Percentiles rank a stretch among this genome's conserved stretches.
These are phyloP conservation scores for Elmis aenea DNA, from an alignment of 2,888 invertebrate genomes.

Conservation along the genomic window DNA sequence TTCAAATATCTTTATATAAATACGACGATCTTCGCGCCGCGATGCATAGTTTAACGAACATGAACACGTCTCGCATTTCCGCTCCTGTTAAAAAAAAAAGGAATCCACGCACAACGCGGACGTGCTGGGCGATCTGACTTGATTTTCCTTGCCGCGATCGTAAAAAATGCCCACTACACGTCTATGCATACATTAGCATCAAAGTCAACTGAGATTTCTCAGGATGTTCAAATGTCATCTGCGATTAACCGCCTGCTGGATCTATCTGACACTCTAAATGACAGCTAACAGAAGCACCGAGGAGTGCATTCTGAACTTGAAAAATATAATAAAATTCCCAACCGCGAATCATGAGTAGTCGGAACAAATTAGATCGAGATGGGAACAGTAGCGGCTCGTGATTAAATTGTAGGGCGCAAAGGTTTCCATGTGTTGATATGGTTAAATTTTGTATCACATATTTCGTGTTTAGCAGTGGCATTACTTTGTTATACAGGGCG, in stretches of 20 bases:
- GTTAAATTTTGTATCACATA: too few relatives aligned
- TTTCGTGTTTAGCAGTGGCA: too few relatives aligned
- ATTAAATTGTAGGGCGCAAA: too few relatives aligned
- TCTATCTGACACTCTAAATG: constrained; percentile 15
- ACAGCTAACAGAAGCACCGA: constrained; percentile 14
- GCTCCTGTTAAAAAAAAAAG: too few relatives aligned
- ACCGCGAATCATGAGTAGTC: too few relatives aligned
- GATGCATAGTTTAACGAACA: background rate
- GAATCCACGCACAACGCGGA: background rate
- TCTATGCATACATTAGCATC: constrained; percentile 17
- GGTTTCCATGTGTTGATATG: too few relatives aligned
- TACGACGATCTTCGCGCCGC: constrained; percentile 2
- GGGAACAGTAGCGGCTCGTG: too few relatives aligned
- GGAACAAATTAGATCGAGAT: too few relatives aligned
- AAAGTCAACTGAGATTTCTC: constrained; percentile 14
- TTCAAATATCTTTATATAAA: constrained; percentile 10
- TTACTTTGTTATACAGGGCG: too few relatives aligned
- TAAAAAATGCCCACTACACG: constrained; percentile 12
- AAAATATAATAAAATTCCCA: too few relatives aligned
- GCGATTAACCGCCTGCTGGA: constrained; percentile 16
- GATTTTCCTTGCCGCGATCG: constrained; percentile 12
- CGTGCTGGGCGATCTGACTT: constrained; percentile 3
- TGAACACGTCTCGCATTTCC: constrained; percentile 4
- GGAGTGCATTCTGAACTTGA: too few relatives aligned
- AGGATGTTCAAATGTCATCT: constrained; percentile 14